phyloP scores from a whole-genome alignment of 2,113 vertebrate genomes.

The Lucifuga dentata region DNA sequence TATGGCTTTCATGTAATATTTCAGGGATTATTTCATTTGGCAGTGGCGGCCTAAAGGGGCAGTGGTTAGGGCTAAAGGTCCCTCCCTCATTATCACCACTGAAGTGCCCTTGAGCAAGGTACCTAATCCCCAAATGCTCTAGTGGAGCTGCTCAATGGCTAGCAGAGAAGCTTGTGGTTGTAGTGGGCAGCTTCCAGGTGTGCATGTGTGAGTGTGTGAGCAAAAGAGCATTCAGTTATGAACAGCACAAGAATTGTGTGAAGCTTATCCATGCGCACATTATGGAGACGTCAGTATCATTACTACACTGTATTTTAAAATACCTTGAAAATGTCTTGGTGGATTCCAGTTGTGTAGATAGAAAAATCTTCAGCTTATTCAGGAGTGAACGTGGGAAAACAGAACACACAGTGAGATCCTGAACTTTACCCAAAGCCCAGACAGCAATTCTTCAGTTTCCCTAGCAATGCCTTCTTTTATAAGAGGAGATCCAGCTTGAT shows the following conservation, averaged over 20 bases:
- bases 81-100: too few relatives aligned
- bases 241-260: neutral
- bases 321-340: conserved; percentile 21
- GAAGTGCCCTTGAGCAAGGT: too few relatives aligned
- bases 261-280: conserved; percentile 5
- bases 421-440: conserved; percentile 26
- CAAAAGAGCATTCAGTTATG: conserved; percentile 29
- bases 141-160: too few relatives aligned
- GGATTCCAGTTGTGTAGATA: conserved; percentile 21
- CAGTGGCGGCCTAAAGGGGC: too few relatives aligned
- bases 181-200: too few relatives aligned
- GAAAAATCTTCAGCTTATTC: conserved; percentile 63
- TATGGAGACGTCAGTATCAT: conserved; percentile 18
- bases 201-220: too few relatives aligned
- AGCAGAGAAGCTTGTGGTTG: too few relatives aligned
- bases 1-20: too few relatives aligned
- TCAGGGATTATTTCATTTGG: too few relatives aligned
- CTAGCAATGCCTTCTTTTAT: conserved; percentile 27
- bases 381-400: conserved; percentile 18
- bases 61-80: too few relatives aligned
- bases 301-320: conserved; percentile 33
- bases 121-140: too few relatives aligned
- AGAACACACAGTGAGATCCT: neutral
- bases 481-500: conserved; percentile 33
- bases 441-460: conserved; percentile 37